A percentile compares a stretch with the other conserved stretches of the same genome.
phyloP scores from a whole-genome alignment of 2,797 vertebrate species.

The Antrozous pallidus region DNA sequence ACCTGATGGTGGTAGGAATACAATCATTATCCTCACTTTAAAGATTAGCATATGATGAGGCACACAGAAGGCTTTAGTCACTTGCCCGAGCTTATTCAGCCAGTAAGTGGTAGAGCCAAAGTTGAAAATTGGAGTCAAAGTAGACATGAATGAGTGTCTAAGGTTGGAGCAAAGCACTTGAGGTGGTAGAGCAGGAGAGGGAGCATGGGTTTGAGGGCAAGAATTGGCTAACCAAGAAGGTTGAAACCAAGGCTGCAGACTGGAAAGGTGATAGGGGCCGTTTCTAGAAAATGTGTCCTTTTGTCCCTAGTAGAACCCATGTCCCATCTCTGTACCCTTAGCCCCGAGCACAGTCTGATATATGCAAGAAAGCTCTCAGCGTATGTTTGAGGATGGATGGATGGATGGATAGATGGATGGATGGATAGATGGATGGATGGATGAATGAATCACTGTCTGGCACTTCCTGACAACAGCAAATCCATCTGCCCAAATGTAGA shows the following conservation, averaged over 20 bases:
- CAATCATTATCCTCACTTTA: not conserved
- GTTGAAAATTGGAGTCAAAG: not conserved
- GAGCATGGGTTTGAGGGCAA: not conserved
- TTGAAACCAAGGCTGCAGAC: not conserved
- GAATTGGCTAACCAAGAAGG: not conserved
- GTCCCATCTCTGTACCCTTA: not conserved
- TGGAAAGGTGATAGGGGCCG: not conserved
- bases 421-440: not conserved
- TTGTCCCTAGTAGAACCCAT: not conserved
- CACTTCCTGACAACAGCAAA: conserved; percentile 11
- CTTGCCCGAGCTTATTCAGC: not conserved
- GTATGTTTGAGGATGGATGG: not conserved
- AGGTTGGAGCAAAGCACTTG: not conserved
- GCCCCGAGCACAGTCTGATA: not conserved
- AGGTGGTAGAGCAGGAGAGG: not conserved
- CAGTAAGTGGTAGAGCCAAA: not conserved
- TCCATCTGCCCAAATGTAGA: not conserved
- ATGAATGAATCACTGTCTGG: not conserved
- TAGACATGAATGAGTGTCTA: not conserved
- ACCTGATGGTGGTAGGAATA: not conserved
- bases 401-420: not conserved
- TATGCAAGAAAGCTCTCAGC: not conserved
- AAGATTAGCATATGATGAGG: not conserved
- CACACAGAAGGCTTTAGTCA: not conserved
- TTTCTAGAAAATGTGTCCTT: not conserved